phyloP scores from a whole-genome alignment of 64 coral and sea anemone genomes.

The Platygyra sinensis region DNA sequence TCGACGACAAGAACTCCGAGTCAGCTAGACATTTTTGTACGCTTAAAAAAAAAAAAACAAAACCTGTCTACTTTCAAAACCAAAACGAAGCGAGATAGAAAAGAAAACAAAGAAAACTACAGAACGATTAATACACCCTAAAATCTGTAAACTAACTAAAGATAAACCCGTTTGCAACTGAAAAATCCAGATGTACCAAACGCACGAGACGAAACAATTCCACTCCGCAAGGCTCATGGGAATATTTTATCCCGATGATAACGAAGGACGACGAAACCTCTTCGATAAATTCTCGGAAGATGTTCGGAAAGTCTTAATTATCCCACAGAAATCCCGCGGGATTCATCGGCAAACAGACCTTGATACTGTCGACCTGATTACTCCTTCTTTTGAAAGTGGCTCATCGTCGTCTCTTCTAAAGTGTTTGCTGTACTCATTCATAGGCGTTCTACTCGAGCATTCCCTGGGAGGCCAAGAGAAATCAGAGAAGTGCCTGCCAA shows the following conservation, averaged over 20 bases:
- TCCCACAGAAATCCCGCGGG: not conserved
- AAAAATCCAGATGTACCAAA: not conserved
- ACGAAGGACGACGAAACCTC: not conserved
- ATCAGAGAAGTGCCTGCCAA: not conserved
- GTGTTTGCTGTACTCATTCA: not conserved
- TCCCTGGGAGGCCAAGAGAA: too few species aligned
- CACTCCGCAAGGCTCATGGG: not conserved
- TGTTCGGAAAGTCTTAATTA: not conserved
- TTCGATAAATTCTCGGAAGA: not conserved
- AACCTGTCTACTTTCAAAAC: not conserved
- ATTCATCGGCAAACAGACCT: too few species aligned
- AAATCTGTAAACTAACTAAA: not conserved
- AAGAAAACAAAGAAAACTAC: not conserved
- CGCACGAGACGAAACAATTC: not conserved
- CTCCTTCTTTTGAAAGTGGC: not conserved
- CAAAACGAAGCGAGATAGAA: not conserved
- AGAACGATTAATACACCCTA: not conserved
- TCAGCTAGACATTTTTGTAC: slow-evolving; percentile 18
- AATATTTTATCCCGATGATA: not conserved
- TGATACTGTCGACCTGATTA: too few species aligned
- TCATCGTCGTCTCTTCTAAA: not conserved
- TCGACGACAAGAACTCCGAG: not conserved
- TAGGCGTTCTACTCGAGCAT: too few species aligned
- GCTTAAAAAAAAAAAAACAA: not conserved
- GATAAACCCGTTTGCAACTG: not conserved